Base-by-base conservation (phyloP, 2,113 vertebrate genomes). In the Myotis yumanensis region DNA sequence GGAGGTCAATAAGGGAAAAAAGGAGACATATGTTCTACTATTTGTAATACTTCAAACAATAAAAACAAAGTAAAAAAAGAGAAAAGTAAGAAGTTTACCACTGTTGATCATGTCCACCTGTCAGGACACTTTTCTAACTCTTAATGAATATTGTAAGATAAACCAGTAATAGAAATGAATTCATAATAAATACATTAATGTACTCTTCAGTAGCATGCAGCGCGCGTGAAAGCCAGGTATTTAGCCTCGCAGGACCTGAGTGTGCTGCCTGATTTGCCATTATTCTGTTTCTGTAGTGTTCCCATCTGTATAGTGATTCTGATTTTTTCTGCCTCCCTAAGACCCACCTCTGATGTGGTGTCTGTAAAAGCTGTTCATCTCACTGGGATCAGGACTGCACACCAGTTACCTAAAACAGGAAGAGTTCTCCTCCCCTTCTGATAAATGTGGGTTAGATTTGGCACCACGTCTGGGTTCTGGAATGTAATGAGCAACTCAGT, bases 391-490 rank as follows among this genome's bases (percentile, higher is more conserved):
- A 37, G 46, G 14, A 52, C 20, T 57, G 85, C 7, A 71, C 30
- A 46, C 59, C 9, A 32, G 43, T 84, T 86, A 62, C 7, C 16
- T 62, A 88, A 87, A 93, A 92, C 62, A 93, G 17, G 69, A 68
- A 86, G 80, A 35, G 16, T 37, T 73, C 64, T 64, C 51, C 71
- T 76, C 30, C 32, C 95, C 62, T 86, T 90, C 86, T 93, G 95
- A 82, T 89, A 90, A 80, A 54, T 69, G 57, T 62, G 51, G 68
- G 25, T 93, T 91, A 43, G 32, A 2, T 83, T 90, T 94, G 90
- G 43, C 86, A 87, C 86, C 18, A 16, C 37, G 1, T 93, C 25
- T 85, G 37, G 30, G 43, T 48, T 69, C 35, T 75, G 71, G 91
- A 77, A 54, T 57, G 6, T 83, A 73, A 83, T 20, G 46, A 86